Percentiles rank a stretch among this genome's conserved stretches.
phyloP scores from a whole-genome alignment of 2,797 vertebrate species.

The Chaenodraco wilsoni region DNA sequence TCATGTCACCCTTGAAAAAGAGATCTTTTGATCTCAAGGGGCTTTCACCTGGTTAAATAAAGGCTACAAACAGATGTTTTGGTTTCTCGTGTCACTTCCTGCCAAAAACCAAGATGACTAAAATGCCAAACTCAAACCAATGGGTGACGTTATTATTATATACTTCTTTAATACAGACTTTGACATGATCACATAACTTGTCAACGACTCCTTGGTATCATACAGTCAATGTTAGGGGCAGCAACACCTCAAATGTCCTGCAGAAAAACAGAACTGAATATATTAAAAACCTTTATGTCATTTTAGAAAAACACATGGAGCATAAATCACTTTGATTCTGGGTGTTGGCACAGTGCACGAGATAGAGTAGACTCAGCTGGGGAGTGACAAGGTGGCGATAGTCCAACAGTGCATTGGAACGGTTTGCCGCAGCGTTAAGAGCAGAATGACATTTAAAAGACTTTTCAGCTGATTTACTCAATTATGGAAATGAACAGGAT shows the following conservation, averaged over 20 bases:
- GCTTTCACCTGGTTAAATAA: no score
- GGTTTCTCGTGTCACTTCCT: no score
- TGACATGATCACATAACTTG: conserved; percentile 11
- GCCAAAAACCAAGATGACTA: no score
- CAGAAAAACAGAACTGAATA: not conserved
- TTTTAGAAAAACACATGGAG: conserved; percentile 37
- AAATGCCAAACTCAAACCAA: no score
- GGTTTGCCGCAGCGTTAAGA: conserved; percentile 39
- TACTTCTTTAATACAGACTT: no score
- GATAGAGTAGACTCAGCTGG: conserved; percentile 33
- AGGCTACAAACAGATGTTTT: no score
- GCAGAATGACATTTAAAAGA: conserved; percentile 47
- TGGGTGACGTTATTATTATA: no score
- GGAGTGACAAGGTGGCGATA: conserved; percentile 32
- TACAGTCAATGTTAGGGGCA: not conserved
- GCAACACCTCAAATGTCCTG: not conserved
- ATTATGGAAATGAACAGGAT: conserved; percentile 12
- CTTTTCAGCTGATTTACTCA: conserved; percentile 23
- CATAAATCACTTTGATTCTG: conserved; percentile 48
- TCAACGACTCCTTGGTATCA: not conserved
- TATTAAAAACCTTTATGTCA: conserved; percentile 6
- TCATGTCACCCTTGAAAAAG: no score
- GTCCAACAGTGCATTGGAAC: conserved; percentile 44
- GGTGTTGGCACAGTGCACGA: conserved; percentile 24
- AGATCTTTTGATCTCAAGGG: no score